Percentiles rank a stretch among this genome's conserved stretches.
Evolutionary conservation across 2,113 vertebrate species (phyloP).

Genomic region (Martes martes): DNA sequence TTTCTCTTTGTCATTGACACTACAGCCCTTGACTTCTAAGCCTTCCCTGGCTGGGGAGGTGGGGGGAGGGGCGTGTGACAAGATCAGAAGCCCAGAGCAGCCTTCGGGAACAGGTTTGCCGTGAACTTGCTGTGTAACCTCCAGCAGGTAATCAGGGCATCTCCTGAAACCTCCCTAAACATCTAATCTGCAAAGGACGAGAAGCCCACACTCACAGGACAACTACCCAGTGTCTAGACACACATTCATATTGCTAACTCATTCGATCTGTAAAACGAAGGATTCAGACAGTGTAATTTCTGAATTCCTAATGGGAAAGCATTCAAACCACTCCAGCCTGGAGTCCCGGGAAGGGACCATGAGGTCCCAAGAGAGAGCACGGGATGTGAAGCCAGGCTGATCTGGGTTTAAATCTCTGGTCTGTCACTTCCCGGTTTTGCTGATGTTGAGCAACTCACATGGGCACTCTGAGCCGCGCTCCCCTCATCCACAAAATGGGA

Average conservation of each 20-base stretch:
- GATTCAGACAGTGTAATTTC: neutral
- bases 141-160: neutral
- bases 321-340: neutral
- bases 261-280: neutral
- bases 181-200: neutral
- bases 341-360: neutral
- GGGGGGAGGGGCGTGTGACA: neutral
- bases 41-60: neutral
- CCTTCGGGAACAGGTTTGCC: neutral
- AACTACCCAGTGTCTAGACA: neutral
- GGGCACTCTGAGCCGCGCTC: neutral
- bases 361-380: neutral
- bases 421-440: neutral
- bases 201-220: neutral
- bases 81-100: neutral
- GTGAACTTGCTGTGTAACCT: neutral
- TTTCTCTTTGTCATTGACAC: neutral
- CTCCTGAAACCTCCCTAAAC: neutral
- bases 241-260: neutral
- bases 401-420: neutral
- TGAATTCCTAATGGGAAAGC: neutral
- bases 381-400: neutral
- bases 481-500: neutral
- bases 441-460: neutral
- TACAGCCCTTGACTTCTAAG: neutral